Base-by-base conservation (phyloP, 2,888 invertebrate genomes). In the Oscheius sp. region DNA sequence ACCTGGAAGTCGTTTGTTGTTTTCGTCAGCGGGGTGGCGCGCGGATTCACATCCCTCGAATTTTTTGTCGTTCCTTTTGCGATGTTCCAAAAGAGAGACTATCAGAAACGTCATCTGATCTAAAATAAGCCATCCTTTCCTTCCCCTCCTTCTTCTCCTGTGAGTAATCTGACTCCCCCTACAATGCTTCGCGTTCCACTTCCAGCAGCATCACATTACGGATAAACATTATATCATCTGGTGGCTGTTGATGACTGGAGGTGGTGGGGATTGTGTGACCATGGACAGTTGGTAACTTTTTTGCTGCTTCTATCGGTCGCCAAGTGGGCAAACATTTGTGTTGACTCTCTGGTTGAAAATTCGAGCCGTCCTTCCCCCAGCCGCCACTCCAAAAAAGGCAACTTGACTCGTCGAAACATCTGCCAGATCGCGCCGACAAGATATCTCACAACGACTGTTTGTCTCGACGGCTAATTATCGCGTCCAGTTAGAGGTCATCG, bases 311-410 rank as follows among this genome's bases (percentile, higher is more conserved):
- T 65, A 56, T 45, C 65, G 54, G 56, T 22, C 41, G 59, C 59
- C 47, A 59, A 67, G 67, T 67, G 44, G 67, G 67, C 67, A 67
- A 67, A 67, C 47, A 67, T 17, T 26, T n/a, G n/a, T n/a, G n/a
- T n/a, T n/a, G n/a, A n/a, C n/a, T 14, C 17, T 22, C 28, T 30
- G 57, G 59, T 67, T 67, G 67, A 67, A 57, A 67, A n/a, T n/a
- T n/a, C n/a, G n/a, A n/a, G n/a, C n/a, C n/a, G n/a, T n/a, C n/a
- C n/a, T 33, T 41, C 41, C 20, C 17, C 41, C 41, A 20, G 41
- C n/a, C n/a, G n/a, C n/a, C n/a, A n/a, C n/a, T n/a, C n/a, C n/a
- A n/a, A n/a, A n/a, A n/a, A n/a, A n/a, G n/a, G n/a, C n/a, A n/a
- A n/a, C n/a, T n/a, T n/a, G n/a, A n/a, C n/a, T n/a, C n/a, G n/a